Evolutionary conservation across 2,888 invertebrate genomes (phyloP).

Genomic region (Capitulum mitella): DNA sequence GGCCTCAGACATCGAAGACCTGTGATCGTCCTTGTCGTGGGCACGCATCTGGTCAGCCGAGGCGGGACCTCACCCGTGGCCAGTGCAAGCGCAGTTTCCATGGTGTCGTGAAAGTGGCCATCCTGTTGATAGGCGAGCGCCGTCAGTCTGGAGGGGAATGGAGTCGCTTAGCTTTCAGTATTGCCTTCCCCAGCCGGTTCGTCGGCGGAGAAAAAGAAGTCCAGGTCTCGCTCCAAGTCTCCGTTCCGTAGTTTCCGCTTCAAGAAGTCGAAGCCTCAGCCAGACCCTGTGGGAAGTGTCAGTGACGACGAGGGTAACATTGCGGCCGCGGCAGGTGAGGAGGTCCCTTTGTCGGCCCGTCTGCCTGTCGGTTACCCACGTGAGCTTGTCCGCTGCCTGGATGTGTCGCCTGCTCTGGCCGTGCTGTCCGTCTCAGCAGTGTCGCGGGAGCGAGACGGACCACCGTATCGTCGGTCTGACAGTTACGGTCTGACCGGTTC

Average conservation of each 20-base stretch:
- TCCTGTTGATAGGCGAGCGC: background rate
- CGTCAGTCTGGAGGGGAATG: no score
- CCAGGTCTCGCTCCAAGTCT: conserved; percentile 84
- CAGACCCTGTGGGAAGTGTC: conserved; percentile 50
- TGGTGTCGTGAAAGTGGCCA: background rate
- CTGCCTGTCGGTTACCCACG: no score
- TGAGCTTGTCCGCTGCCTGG: background rate
- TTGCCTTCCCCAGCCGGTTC: conserved; percentile 31
- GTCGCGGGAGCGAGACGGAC: no score
- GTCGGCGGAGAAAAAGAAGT: conserved; percentile 48
- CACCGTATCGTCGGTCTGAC: no score
- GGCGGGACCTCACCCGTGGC: no score
- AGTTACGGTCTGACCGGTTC: no score
- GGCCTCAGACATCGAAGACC: no score
- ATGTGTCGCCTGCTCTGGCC: background rate
- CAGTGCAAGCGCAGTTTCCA: no score
- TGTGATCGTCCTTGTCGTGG: no score
- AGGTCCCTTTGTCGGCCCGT: no score
- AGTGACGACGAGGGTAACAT: conserved; percentile 73
- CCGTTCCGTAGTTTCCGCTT: conserved; percentile 89
- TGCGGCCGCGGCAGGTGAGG: conserved; percentile 37
- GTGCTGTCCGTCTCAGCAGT: no score
- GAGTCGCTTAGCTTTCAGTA: conserved; percentile 28
- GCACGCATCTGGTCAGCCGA: no score
- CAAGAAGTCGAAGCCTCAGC: conserved; percentile 59